Evolutionary conservation across 2,113 vertebrate species (phyloP).

Genomic region (Mormyrus lacerda): DNA sequence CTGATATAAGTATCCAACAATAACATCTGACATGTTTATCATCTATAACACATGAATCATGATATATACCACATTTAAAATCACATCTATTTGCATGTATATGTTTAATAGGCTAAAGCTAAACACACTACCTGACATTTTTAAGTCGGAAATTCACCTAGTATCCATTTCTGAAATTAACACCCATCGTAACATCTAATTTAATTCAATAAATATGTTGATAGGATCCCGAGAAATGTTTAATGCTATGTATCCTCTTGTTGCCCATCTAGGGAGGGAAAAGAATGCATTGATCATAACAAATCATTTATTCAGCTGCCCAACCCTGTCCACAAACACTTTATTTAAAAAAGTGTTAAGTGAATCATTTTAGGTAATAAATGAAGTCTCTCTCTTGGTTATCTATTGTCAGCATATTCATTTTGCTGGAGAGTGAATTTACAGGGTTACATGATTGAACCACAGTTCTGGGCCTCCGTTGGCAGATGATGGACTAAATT

Average conservation of each 20-base stretch:
- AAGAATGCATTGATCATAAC: slow-evolving; percentile 12
- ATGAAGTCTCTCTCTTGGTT: slow-evolving; percentile 81
- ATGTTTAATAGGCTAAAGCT: background rate
- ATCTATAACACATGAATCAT: background rate
- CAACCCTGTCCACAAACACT: slow-evolving; percentile 71
- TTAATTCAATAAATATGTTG: background rate
- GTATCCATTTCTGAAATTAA: background rate
- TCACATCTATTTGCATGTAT: background rate
- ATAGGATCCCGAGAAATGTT: background rate
- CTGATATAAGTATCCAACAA: background rate
- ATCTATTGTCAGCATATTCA: slow-evolving; percentile 87
- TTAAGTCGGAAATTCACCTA: background rate
- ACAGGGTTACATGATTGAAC: slow-evolving; percentile 86
- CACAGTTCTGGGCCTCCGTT: slow-evolving; percentile 81
- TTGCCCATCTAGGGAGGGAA: background rate
- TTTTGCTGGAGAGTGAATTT: slow-evolving; percentile 86
- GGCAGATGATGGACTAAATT: slow-evolving; percentile 86
- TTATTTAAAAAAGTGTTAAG: slow-evolving; percentile 79
- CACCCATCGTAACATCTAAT: background rate
- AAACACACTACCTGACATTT: background rate
- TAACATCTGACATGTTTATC: background rate
- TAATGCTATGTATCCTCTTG: background rate
- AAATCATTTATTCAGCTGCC: slow-evolving; percentile 60
- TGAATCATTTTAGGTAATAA: slow-evolving; percentile 85
- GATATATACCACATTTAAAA: background rate